A percentile compares a stretch with the other conserved stretches of the same genome.
Conservation (phyloP, 2,113 vertebrate genomes). For the Pteropus alecto region DNA sequence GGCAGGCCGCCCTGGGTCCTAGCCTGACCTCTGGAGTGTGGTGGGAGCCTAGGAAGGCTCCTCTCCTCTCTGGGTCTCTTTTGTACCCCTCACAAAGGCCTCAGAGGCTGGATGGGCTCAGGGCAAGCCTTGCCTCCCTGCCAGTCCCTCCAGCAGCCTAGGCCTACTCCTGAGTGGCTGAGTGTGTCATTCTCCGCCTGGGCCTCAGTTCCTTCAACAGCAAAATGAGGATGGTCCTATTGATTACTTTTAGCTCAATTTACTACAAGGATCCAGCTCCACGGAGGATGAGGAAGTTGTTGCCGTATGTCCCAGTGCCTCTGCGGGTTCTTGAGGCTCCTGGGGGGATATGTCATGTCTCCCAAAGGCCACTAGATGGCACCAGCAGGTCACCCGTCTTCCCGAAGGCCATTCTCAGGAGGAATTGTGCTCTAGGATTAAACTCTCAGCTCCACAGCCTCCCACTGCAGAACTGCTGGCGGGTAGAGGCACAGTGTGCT, state of each 20-base stretch:
- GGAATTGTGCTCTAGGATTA: no score
- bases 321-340: accelerated
- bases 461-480: neutral
- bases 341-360: accelerated
- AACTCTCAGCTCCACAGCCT: no score
- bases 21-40: neutral
- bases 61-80: neutral
- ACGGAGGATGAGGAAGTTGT: neutral
- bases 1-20: neutral
- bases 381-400: neutral
- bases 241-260: neutral
- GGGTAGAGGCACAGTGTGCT: neutral
- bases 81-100: neutral
- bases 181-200: neutral
- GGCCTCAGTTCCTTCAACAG: neutral
- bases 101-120: neutral
- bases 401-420: accelerated
- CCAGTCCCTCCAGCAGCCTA: neutral
- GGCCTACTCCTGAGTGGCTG: neutral
- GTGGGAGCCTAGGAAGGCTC: neutral
- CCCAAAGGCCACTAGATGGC: conserved; percentile 34
- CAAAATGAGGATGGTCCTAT: neutral
- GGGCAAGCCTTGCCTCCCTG: neutral
- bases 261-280: neutral
- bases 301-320: neutral